These are phyloP conservation scores for Bucorvus abyssinicus DNA, from an alignment of 2,797 vertebrate genomes.

Conservation along the genomic window DNA sequence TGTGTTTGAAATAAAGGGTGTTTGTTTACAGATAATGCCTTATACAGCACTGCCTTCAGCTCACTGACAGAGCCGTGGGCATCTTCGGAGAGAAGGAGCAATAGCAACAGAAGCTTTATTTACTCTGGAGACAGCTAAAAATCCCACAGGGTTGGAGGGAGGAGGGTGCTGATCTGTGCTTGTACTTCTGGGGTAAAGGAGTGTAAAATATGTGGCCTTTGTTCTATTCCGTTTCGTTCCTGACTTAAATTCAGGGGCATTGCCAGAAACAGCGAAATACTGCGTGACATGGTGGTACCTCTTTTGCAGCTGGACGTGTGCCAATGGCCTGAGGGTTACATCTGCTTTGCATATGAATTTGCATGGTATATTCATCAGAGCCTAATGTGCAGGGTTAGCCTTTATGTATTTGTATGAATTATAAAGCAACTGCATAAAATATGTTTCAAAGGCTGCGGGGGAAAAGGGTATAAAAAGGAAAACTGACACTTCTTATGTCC, in stretches of 20 bases:
- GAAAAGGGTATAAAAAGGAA: slow-evolving; percentile 23
- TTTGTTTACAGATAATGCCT: neutral
- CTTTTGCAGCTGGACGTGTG: neutral
- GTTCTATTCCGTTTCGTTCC: neutral
- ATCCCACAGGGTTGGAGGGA: neutral
- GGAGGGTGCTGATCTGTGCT: neutral
- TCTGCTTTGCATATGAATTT: slow-evolving; percentile 46
- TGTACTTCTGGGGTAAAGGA: neutral
- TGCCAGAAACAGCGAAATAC: slow-evolving; percentile 2
- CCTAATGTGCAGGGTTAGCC: slow-evolving; percentile 9
- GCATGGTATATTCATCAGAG: neutral
- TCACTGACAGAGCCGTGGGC: neutral
- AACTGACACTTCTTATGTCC: slow-evolving; percentile 39
- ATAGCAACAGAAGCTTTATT: neutral
- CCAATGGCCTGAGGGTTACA: slow-evolving; percentile 23
- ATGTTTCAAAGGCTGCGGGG: slow-evolving; percentile 32
- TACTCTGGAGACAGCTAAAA: neutral
- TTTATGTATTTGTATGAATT: slow-evolving; percentile 37
- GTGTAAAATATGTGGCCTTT: neutral
- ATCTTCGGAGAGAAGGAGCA: neutral
- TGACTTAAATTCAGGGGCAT: neutral
- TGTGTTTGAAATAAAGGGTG: neutral
- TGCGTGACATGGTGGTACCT: neutral
- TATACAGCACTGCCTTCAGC: neutral
- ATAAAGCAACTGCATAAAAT: slow-evolving; percentile 39